Evolutionary conservation across 1,140 invertebrate genomes (phyloP).

Genomic region (Hypsibius dujardini): DNA sequence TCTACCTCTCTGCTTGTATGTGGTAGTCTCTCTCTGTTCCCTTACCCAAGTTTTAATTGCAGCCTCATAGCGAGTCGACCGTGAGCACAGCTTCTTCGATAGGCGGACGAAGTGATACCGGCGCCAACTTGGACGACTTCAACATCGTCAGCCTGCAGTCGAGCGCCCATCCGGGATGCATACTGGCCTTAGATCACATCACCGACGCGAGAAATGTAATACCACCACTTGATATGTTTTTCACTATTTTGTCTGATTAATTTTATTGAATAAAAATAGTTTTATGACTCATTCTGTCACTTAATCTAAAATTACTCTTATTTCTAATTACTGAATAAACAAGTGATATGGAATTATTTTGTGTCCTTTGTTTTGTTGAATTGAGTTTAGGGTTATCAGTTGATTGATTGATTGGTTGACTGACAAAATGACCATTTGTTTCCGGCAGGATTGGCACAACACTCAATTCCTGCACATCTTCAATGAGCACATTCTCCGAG

Average conservation of each 20-base stretch:
- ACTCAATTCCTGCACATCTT: conserved; percentile 91
- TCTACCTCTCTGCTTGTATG: neutral
- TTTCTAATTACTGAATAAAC: no score
- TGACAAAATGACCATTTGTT: no score
- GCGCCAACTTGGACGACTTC: conserved; percentile 51
- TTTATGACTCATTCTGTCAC: no score
- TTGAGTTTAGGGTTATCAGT: conserved; percentile 18
- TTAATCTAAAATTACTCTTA: no score
- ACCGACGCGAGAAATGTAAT: conserved; percentile 64
- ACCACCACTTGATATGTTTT: conserved; percentile 21
- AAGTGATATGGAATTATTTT: no score
- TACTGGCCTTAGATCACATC: conserved; percentile 84
- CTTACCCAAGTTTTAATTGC: no score
- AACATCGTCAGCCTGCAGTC: conserved; percentile 98
- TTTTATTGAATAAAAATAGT: no score
- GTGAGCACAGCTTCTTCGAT: conserved; percentile 17
- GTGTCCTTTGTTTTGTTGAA: no score
- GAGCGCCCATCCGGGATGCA: conserved; percentile 82
- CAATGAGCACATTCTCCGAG: conserved; percentile 76
- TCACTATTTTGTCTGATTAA: no score
- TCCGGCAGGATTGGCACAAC: conserved; percentile 82
- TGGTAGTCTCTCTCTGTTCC: neutral
- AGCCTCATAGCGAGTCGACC: neutral
- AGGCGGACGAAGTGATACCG: conserved; percentile 18
- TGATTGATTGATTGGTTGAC: conserved; percentile 16